These are phyloP conservation scores for Halocaridina rubra DNA, from an alignment of 2,888 invertebrate genomes.

Conservation along the genomic window DNA sequence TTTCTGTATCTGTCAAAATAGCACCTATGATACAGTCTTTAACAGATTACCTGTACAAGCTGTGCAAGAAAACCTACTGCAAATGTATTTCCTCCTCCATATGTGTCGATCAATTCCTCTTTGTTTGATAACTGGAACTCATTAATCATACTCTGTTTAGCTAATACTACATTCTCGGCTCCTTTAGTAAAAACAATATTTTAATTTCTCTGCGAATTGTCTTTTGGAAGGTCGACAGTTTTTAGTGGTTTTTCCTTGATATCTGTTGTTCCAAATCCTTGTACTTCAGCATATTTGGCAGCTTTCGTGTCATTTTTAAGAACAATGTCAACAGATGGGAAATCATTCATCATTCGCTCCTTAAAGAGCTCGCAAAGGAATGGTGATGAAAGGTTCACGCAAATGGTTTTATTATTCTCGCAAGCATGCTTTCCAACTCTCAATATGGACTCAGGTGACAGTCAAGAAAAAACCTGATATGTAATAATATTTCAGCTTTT, in stretches of 20 bases:
- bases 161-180: slow-evolving; percentile 83
- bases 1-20: too few relatives aligned
- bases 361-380: slow-evolving; percentile 91
- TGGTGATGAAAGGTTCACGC: slow-evolving; percentile 96
- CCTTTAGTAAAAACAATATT: slow-evolving; percentile 94
- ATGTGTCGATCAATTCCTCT: too few relatives aligned
- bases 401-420: slow-evolving; percentile 79
- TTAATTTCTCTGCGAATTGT: slow-evolving; percentile 77
- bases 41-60: too few relatives aligned
- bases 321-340: slow-evolving; percentile 93
- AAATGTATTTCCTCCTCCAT: too few relatives aligned
- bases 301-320: slow-evolving; percentile 98
- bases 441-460: slow-evolving; percentile 88
- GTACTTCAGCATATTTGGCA: slow-evolving; percentile 83
- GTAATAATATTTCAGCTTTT: slow-evolving; percentile 86
- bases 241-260: slow-evolving; percentile 85
- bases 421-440: slow-evolving; percentile 84
- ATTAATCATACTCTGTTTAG: too few relatives aligned
- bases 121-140: too few relatives aligned
- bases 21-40: too few relatives aligned
- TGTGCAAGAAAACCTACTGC: too few relatives aligned
- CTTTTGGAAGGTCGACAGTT: slow-evolving; percentile 81
- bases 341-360: slow-evolving; percentile 80
- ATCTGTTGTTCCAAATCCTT: slow-evolving; percentile 78
- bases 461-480: slow-evolving; percentile 96